A percentile compares a stretch with the other conserved stretches of the same genome.
Conservation (phyloP, 2,113 vertebrate species). For the Psittacara wagleri region DNA sequence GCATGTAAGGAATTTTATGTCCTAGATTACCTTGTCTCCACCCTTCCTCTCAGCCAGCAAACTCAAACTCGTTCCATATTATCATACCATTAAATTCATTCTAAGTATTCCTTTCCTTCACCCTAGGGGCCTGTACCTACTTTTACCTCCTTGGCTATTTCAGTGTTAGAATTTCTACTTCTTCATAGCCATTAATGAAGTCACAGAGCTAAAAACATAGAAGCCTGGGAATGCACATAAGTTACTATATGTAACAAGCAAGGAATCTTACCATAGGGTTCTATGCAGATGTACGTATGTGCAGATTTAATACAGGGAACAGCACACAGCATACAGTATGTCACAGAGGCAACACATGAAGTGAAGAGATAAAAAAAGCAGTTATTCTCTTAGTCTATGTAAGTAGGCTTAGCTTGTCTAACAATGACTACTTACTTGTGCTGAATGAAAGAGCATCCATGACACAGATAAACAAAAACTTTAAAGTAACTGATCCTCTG, state of each 20-base stretch:
- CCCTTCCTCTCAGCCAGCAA: neutral
- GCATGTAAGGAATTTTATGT: neutral
- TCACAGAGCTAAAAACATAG: neutral
- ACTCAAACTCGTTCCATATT: neutral
- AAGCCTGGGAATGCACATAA: slow-evolving; percentile 16
- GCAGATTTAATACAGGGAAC: slow-evolving; percentile 57
- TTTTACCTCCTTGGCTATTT: slow-evolving; percentile 18
- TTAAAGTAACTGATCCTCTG: neutral
- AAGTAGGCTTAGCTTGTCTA: slow-evolving; percentile 26
- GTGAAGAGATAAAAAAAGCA: slow-evolving; percentile 61
- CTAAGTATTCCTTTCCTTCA: neutral
- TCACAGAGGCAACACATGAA: slow-evolving; percentile 66
- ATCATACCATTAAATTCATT: neutral
- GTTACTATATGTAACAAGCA: slow-evolving; percentile 22
- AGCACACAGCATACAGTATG: slow-evolving; percentile 58
- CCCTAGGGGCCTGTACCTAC: neutral
- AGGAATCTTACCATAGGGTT: slow-evolving; percentile 56
- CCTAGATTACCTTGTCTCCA: neutral
- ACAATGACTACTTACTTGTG: slow-evolving; percentile 21
- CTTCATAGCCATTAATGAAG: neutral
- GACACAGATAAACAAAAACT: neutral
- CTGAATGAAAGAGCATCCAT: neutral
- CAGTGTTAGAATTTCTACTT: slow-evolving; percentile 7
- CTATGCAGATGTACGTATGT: slow-evolving; percentile 50
- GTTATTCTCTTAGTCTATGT: slow-evolving; percentile 42